Evolutionary conservation across 1,140 invertebrate genomes (phyloP), one percentile per base, ranked within the genome.

Genomic region (Cydia amplana): DNA sequence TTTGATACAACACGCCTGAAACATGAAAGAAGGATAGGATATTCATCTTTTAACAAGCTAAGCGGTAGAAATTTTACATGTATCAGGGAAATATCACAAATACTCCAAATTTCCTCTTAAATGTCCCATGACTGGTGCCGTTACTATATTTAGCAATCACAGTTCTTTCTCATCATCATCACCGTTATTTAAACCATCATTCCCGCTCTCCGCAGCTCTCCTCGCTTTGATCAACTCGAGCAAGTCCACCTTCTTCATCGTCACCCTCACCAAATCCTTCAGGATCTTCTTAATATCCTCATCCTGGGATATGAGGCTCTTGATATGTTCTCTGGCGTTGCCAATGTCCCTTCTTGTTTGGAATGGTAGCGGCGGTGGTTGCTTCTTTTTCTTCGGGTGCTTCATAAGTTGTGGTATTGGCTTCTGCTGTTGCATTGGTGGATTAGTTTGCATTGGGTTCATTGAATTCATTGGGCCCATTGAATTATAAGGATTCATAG

Each of bases 231-330:
- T 75, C 79, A 87, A 80, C 23, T 90, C 80, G 74, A 88, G 76
- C 40, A 92, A 74, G 75, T 90, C 87, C 0, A 89, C 88, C 74
- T 92, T 92, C 80, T 90, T 85, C 88, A 92, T 92, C 0, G 90
- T 91, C 0, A 92, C 89, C 74, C 84, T 84, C 3, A 92, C 90
- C 1, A 92, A 75, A 51, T 92, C 90, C 43, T 85, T 91, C 25
- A 92, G 80, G 32, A 92, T 92, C 80, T 90, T 91, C 76, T 86
- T 88, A 46, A 92, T 92, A 77, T 92, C 90, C 12, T 84, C 83
- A 72, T 92, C 91, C 36, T 91, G 79, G 0, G 88, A 82, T 67
- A 92, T 91, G 16, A 92, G 46, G 7, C 78, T 83, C 75, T 90
- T 91, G 2, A 92, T 90, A 32, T 85, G 84, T 16, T 91, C 87